Evolutionary conservation across 2,888 invertebrate species (phyloP).

Genomic region (Pollenia griseotomentosa): DNA sequence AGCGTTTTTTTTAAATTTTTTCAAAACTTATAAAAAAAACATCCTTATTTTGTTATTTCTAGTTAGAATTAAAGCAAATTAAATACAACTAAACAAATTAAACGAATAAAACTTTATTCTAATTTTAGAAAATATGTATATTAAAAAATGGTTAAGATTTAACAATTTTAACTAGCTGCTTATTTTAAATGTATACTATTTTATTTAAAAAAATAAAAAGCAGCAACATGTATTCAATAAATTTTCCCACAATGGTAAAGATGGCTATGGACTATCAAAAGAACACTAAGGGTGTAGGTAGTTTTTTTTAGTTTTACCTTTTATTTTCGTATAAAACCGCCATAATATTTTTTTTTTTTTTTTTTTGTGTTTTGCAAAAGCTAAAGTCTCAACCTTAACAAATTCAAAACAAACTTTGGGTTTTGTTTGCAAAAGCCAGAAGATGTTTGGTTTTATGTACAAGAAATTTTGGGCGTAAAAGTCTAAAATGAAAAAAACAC

Average conservation of each 20-base stretch:
- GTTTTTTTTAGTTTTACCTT: constrained; percentile 4
- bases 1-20: too few species aligned
- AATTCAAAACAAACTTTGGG: constrained; percentile 39
- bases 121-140: not conserved
- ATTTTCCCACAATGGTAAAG: constrained; percentile 54
- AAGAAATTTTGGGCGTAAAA: constrained; percentile 60
- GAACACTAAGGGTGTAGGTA: constrained; percentile 48
- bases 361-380: not conserved
- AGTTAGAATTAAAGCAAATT: too few species aligned
- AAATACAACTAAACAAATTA: too few species aligned
- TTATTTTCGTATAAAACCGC: not conserved
- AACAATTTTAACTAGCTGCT: constrained; percentile 12
- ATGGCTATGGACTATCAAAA: not conserved
- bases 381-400: constrained; percentile 16
- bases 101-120: not conserved
- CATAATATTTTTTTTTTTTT: not conserved
- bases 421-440: not conserved
- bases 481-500: constrained; percentile 2
- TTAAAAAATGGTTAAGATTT: not conserved
- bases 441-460: not conserved
- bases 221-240: constrained; percentile 24
- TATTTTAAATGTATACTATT: not conserved
- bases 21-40: too few species aligned
- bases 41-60: too few species aligned
- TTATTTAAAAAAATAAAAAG: constrained; percentile 10